Conservation (phyloP, 2,113 vertebrate genomes). For the Mormyrus lacerda region DNA sequence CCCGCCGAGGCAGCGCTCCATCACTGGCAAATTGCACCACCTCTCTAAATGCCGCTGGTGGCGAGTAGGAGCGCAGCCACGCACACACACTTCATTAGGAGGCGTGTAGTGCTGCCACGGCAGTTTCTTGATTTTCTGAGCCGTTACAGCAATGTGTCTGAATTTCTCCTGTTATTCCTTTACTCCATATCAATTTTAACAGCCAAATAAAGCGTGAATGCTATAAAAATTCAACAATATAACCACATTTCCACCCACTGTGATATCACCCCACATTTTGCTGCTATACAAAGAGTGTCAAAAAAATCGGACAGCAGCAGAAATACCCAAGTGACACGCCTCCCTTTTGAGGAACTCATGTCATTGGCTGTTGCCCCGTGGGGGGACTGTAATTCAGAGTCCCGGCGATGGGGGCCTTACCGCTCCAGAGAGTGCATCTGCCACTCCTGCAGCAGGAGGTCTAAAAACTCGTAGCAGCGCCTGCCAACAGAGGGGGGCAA, state of each 20-base stretch:
- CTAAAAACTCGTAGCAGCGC: conserved; percentile 93
- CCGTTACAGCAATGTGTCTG: not conserved
- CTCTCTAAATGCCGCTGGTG: conserved; percentile 40
- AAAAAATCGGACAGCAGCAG: not conserved
- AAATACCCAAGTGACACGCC: not conserved
- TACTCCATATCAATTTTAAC: not conserved
- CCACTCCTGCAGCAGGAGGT: conserved; percentile 93
- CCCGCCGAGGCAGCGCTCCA: conserved; percentile 24
- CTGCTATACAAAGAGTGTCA: not conserved
- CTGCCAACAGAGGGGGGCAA: conserved; percentile 45
- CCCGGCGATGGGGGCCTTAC: conserved; percentile 51
- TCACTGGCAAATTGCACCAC: conserved; percentile 12
- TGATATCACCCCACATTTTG: not conserved
- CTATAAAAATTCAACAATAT: not conserved
- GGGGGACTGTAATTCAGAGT: not conserved
- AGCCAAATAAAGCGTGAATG: not conserved
- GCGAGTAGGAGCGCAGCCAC: not conserved
- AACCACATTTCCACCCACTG: not conserved
- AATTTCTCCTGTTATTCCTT: not conserved
- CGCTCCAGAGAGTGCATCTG: conserved; percentile 90
- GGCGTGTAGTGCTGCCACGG: not conserved
- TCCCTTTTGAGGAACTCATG: not conserved
- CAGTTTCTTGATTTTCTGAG: not conserved
- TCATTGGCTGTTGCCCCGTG: not conserved
- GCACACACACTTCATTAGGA: not conserved